Evolutionary conservation across 2,888 invertebrate species (phyloP), one percentile per base, ranked within the genome.

Genomic region (Sinodicranocentrus sp.): DNA sequence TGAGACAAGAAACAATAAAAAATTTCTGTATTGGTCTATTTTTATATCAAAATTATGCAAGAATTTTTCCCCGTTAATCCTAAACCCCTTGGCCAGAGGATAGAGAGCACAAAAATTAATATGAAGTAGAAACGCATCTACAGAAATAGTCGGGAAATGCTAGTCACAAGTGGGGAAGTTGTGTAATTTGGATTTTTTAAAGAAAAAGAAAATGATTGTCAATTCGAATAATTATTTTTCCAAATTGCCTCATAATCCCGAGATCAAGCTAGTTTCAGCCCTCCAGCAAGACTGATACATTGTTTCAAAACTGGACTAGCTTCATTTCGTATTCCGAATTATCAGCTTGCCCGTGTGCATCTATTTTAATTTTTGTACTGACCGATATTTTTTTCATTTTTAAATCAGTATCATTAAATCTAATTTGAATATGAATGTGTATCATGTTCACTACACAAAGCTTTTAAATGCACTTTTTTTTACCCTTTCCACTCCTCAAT

Each of bases 381-480:
- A 57, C 71, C 71, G 39, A 71, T 39, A 71, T 59, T 21, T 48
- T n/a, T n/a, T 10, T 48, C 15, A 10, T n/a, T 48, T 48, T 48
- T n/a, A 67, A 76, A 68, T 77, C 57, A 39, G 68, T 68, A 61
- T 68, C 59, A 77, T 77, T 77, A 77, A 77, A 57, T 59, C 59
- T 67, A 57, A 71, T 79, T 79, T 79, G 78, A 78, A 78, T 76
- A 78, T 79, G 48, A 63, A 70, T 63, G 44, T 44, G 71, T 48
- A 33, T 52, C 70, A 48, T 79, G 78, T 63, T 71, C 78, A 28
- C 28, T 39, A 71, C 33, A 77, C 33, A 61, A 19, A 25, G 48
- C 33, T 79, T 48, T 63, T 63, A 65, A 75, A 75, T 48, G 26
- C 63, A 39, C 13, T 28, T 63, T 63, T 28, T 33, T 48, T 48